A percentile compares a stretch with the other conserved stretches of the same genome.
Evolutionary conservation across 2,113 vertebrate genomes (phyloP).

Genomic region (Podarcis cretensis): DNA sequence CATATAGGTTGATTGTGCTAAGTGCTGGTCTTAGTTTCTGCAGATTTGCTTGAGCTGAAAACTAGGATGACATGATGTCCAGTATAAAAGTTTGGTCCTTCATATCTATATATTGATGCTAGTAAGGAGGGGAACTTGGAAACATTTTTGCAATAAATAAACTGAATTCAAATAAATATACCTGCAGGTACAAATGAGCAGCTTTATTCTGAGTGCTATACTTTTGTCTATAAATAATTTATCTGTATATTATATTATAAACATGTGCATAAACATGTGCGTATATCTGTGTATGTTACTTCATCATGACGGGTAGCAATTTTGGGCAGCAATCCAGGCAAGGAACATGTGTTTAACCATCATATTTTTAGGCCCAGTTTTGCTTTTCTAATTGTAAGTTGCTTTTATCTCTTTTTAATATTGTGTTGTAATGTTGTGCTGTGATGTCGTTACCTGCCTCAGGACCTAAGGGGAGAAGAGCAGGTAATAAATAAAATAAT

Average conservation of each 20-base stretch:
- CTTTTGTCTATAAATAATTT: not conserved
- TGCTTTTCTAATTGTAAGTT: no score
- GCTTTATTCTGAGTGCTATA: not conserved
- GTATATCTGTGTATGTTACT: not conserved
- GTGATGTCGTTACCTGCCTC: no score
- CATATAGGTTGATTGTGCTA: not conserved
- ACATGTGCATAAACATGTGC: not conserved
- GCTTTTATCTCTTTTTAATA: no score
- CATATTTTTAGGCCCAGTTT: no score
- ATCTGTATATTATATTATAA: not conserved
- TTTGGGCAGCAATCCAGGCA: not conserved
- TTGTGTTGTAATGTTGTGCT: no score
- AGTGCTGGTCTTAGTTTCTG: not conserved
- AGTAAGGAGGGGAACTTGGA: not conserved
- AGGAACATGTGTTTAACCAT: not conserved
- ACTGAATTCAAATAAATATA: not conserved
- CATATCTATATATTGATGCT: not conserved
- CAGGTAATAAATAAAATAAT: no score
- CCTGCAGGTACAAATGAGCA: not conserved
- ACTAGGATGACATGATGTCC: not conserved
- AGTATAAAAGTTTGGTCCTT: not conserved
- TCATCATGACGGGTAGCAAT: not conserved
- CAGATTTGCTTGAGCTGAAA: slow-evolving; percentile 1
- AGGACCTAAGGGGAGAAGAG: no score
- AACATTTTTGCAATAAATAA: slow-evolving; percentile 21